phyloP scores from a whole-genome alignment of 2,113 vertebrate species.

The Aramus guarauna region DNA sequence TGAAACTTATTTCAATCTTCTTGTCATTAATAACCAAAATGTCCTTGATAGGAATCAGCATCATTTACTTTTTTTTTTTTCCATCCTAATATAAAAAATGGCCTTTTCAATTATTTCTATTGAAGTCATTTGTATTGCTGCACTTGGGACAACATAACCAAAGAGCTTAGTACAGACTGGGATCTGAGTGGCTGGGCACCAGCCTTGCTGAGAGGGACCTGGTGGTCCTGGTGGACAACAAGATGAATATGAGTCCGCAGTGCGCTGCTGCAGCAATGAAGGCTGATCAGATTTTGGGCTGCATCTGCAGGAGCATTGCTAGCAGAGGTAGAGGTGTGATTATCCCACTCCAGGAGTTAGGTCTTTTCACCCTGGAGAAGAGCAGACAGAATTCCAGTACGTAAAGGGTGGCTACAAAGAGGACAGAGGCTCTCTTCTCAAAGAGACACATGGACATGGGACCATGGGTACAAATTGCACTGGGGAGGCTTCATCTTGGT shows the following conservation, averaged over 20 bases:
- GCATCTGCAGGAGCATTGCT: too few relatives aligned
- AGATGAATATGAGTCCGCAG: background rate
- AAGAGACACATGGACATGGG: background rate
- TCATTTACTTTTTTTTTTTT: background rate
- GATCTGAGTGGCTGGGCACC: too few relatives aligned
- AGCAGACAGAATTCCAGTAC: background rate
- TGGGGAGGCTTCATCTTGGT: accelerated
- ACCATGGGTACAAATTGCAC: background rate
- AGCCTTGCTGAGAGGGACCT: background rate
- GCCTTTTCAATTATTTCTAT: background rate
- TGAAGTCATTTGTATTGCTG: background rate
- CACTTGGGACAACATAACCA: background rate
- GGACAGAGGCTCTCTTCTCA: background rate
- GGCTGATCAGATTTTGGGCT: background rate
- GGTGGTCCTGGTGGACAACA: background rate
- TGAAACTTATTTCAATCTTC: background rate
- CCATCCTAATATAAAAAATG: background rate
- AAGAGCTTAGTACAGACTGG: accelerated
- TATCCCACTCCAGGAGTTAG: background rate
- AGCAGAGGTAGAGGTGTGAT: accelerated
- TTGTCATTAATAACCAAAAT: background rate
- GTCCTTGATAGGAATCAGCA: background rate
- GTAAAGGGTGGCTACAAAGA: background rate
- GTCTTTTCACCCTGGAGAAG: background rate
- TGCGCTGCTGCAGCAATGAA: accelerated